These are phyloP conservation scores for Scleropages formosus DNA, from an alignment of 2,797 vertebrate genomes.

Conservation along the genomic window DNA sequence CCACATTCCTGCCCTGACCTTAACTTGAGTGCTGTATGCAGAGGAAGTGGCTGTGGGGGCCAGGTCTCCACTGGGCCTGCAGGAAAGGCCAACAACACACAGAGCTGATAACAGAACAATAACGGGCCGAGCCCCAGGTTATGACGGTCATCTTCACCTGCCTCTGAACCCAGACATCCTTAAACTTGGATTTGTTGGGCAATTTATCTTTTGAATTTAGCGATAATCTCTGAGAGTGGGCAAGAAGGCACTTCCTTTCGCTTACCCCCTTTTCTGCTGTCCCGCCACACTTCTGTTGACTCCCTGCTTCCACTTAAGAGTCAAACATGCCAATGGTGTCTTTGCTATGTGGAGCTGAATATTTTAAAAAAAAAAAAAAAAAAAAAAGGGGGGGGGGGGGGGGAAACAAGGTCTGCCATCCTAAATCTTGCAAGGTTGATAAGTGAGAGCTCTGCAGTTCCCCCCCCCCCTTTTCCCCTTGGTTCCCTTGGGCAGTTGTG, in stretches of 20 bases:
- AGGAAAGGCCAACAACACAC: conserved; percentile 33
- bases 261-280: too few relatives aligned
- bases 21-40: conserved; percentile 48
- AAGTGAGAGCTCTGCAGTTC: neutral
- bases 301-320: too few relatives aligned
- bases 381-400: too few relatives aligned
- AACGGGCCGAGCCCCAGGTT: conserved; percentile 19
- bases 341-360: neutral
- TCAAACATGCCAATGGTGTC: neutral
- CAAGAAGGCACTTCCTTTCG: neutral
- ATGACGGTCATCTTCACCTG: conserved; percentile 15
- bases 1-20: conserved; percentile 33
- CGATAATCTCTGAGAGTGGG: neutral
- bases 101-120: conserved; percentile 50
- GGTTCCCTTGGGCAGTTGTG: neutral
- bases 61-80: conserved; percentile 49
- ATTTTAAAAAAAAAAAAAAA: too few relatives aligned
- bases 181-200: neutral
- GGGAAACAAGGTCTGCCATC: neutral
- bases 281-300: too few relatives aligned
- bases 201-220: neutral
- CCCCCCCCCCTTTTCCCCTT: neutral
- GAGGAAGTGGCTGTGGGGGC: conserved; percentile 69
- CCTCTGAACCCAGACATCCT: conserved; percentile 23
- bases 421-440: neutral